Evolutionary conservation across 2,888 invertebrate species (phyloP), one percentile per base, ranked within the genome.

Genomic region (Ophioninae sp.): DNA sequence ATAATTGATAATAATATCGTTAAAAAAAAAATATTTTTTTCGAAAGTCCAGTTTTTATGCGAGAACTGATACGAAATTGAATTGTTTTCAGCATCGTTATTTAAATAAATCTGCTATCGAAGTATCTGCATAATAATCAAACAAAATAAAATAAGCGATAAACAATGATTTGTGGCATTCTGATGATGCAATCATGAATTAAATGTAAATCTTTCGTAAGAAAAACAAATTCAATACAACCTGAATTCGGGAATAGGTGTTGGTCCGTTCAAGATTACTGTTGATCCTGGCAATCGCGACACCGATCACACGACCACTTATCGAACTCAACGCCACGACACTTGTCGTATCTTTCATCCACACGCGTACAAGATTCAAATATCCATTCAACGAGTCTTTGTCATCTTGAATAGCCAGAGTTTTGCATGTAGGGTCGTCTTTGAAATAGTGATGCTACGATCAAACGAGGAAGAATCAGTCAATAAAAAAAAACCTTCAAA

Each of bases 311-410:
- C 91, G 89, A 23, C 89, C 89, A 8, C 90, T 88, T 20, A 76
- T 78, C 17, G 73, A 2, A 75, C 91, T 91, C 8, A 88, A 56
- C 0, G 91, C 91, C 5, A 91, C 86, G 23, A 92, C 73, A 75
- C 92, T 92, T 8, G 87, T 88, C 3, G 90, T 88, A 63, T 91
- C 92, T 41, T 88, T 90, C 84, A 92, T 89, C 90, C 91, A 90
- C 0, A 86, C 84, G 41, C 68, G 86, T 37, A 89, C 73, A 1
- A 89, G 81, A 61, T 89, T 85, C 61, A 91, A 64, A 77, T 89
- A 91, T 39, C 65, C 79, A 5, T 86, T 79, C 0, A 89, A 85
- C 17, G 92, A 92, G 44, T 75, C 67, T 1, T 39, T 37, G 59
- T 92, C 91, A 5, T 85, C n/a, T 7, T 82, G 67, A 9, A 91